A percentile compares a stretch with the other conserved stretches of the same genome.
Evolutionary conservation across 1,140 invertebrate genomes (phyloP).

Genomic region (Chrysopa pallens): DNA sequence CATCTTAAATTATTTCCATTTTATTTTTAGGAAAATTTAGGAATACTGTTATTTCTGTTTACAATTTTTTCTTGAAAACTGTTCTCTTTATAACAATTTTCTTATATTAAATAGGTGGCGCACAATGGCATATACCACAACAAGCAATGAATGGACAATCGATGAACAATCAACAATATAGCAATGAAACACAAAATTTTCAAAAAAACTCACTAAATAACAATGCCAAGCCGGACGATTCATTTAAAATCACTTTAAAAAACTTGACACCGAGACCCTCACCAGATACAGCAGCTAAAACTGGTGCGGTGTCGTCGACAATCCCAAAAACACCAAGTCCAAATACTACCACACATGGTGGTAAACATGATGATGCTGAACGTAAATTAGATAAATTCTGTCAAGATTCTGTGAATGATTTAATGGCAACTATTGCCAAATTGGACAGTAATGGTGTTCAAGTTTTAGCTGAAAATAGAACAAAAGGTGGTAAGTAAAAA

Average conservation of each 20-base stretch:
- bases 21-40: too few species aligned
- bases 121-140: slow-evolving; percentile 50
- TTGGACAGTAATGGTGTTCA: slow-evolving; percentile 66
- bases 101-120: too few species aligned
- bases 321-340: slow-evolving; percentile 69
- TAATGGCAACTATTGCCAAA: slow-evolving; percentile 69
- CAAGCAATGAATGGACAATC: slow-evolving; percentile 23
- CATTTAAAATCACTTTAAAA: slow-evolving; percentile 45
- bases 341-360: slow-evolving; percentile 16
- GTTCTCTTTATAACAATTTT: too few species aligned
- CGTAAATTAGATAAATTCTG: slow-evolving; percentile 54
- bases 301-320: slow-evolving; percentile 48
- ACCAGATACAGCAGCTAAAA: slow-evolving; percentile 20
- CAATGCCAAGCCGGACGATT: slow-evolving; percentile 23
- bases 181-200: slow-evolving; percentile 1
- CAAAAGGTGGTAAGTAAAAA: slow-evolving; percentile 9
- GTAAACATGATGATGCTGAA: slow-evolving; percentile 29
- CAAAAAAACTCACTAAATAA: background rate
- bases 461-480: slow-evolving; percentile 35
- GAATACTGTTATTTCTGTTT: too few species aligned
- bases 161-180: background rate
- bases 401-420: slow-evolving; percentile 63
- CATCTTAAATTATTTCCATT: too few species aligned
- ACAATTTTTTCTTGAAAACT: too few species aligned
- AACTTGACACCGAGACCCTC: slow-evolving; percentile 10